Conservation (phyloP, 2,888 invertebrate genomes). For the Sarcophaga variegata region DNA sequence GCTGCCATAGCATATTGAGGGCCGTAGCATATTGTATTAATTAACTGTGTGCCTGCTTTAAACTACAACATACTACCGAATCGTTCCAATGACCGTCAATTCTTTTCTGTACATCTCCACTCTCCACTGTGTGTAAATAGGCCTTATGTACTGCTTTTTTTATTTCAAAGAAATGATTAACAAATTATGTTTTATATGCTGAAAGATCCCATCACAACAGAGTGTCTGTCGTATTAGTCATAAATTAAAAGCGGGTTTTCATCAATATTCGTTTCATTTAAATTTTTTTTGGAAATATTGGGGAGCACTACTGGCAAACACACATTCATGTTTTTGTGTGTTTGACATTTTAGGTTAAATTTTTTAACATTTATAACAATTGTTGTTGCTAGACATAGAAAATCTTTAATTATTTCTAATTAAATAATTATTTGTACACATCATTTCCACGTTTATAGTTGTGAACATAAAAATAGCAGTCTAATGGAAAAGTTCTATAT, state of each 20-base stretch:
- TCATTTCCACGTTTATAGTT: not conserved
- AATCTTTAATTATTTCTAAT: slow-evolving; percentile 39
- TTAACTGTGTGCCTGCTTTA: not conserved
- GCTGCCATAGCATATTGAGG: not conserved
- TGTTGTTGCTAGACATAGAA: not conserved
- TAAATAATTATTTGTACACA: slow-evolving; percentile 17
- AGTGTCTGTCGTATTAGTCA: slow-evolving; percentile 15
- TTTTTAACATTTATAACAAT: not conserved
- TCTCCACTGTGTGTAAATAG: no score
- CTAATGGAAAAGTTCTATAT: no score
- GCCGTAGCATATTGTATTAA: not conserved
- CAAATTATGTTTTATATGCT: not conserved
- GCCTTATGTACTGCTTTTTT: no score
- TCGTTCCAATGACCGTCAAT: no score
- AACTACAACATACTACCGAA: no score
- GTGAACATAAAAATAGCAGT: not conserved
- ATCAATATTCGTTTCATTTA: not conserved
- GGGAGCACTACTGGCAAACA: not conserved
- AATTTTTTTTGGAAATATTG: not conserved
- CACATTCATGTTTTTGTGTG: not conserved
- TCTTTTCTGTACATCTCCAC: no score
- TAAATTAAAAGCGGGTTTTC: slow-evolving; percentile 13
- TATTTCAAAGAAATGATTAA: slow-evolving; percentile 1
- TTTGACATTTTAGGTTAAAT: slow-evolving; percentile 15
- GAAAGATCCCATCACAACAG: slow-evolving; percentile 13